Base-by-base conservation (phyloP, 2,888 invertebrate genomes). In the Synergus umbraculus region DNA sequence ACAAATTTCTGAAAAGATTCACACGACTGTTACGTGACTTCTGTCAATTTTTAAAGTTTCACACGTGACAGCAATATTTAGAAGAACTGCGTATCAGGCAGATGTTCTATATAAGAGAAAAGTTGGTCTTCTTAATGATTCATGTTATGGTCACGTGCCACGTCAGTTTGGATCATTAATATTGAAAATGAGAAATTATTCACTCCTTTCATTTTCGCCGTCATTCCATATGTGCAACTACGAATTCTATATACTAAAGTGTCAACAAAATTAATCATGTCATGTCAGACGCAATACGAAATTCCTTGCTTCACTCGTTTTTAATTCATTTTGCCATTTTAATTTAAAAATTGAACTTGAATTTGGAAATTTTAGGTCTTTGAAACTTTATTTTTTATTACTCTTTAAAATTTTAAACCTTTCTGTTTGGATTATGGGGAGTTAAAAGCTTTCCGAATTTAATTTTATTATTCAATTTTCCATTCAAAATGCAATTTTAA, bases 1-100 rank as follows among this genome's bases (percentile, higher is more conserved):
- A 63, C 18, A 66, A 79, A 77, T 73, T 81, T 78, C 63, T 65
- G 66, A 64, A 83, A 69, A 83, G 54, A 67, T 65, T 77, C 82
- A 81, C 58, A 65, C 78, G 76, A 77, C 18, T 37, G 46, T 76
- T 82, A 78, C 80, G 81, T 81, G 82, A 54, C 41, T 60, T 44
- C 29, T 12, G 63, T 29, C 46, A 77, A 77, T 79, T 83, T 78
- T 60, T 41, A 77, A 76, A 8, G 63, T 43, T 63, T 54, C 46
- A 18, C 73, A 73, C 73, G 54, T 54, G 73, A 73, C 41, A 54
- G n/a, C 54, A 58, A 41, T 29, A 29, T 73, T 73, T 58, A 41
- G 29, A 37, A 73, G 41, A 73, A 73, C 73, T 73, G 54, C 73
- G 73, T 73, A 54, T 54, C n/a, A 73, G 54, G 29, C 15, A 22